Conservation (phyloP, 1,140 invertebrate genomes). For the Calephelis virginiensis region DNA sequence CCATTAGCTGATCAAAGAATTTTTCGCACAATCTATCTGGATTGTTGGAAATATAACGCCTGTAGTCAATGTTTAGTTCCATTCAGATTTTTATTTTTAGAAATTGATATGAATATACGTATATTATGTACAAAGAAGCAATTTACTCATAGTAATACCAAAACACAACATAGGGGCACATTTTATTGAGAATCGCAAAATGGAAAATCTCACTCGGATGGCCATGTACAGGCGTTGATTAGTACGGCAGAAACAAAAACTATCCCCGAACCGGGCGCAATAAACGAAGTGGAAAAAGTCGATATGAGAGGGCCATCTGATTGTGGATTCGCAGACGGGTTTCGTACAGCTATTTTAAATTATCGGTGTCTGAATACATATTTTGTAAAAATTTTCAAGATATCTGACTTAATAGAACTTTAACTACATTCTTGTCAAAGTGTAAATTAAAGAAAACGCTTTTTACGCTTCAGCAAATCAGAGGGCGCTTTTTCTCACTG, state of each 20-base stretch:
- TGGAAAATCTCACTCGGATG: slow-evolving; percentile 59
- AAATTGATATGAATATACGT: background rate
- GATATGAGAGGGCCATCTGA: slow-evolving; percentile 67
- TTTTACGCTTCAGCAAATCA: no score
- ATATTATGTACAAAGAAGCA: background rate
- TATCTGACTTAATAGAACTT: no score
- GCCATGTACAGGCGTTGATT: slow-evolving; percentile 71
- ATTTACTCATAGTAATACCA: slow-evolving; percentile 32
- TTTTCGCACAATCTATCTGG: no score
- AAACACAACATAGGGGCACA: slow-evolving; percentile 45
- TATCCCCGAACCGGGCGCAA: slow-evolving; percentile 70
- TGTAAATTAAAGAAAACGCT: no score
- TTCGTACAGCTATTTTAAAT: slow-evolving; percentile 69
- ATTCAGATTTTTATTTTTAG: no score
- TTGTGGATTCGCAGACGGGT: slow-evolving; percentile 66
- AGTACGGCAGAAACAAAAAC: slow-evolving; percentile 73
- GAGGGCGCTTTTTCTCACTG: no score
- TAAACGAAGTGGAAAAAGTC: slow-evolving; percentile 75
- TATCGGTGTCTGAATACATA: slow-evolving; percentile 44
- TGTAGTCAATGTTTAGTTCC: no score
- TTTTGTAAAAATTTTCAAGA: background rate
- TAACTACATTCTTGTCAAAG: no score
- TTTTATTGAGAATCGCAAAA: slow-evolving; percentile 64
- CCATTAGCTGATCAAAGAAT: no score
- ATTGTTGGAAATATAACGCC: no score